These are phyloP conservation scores for Sylvilagus bachmani DNA, from an alignment of 2,113 vertebrate species.

Conservation along the genomic window DNA sequence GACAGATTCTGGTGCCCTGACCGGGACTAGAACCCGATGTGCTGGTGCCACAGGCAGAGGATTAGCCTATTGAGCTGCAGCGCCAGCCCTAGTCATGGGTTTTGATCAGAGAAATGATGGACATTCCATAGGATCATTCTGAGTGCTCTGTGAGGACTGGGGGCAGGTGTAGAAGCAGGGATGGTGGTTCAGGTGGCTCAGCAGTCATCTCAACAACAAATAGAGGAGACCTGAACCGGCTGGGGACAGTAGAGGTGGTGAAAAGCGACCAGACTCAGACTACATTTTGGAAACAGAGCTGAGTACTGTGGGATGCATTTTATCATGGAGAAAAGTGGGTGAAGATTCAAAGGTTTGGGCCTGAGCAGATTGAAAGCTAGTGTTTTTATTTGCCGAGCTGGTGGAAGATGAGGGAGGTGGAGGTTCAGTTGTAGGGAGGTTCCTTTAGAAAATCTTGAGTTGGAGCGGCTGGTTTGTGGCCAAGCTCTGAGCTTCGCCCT, in stretches of 20 bases:
- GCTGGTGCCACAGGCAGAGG: no score
- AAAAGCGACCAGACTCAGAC: neutral
- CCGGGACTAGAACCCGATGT: no score
- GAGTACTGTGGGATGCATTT: neutral
- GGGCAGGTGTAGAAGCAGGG: neutral
- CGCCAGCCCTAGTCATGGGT: neutral
- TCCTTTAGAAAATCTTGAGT: neutral
- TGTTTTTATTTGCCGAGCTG: slow-evolving; percentile 15
- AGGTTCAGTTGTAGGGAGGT: neutral
- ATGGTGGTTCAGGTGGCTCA: neutral
- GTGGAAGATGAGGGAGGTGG: neutral
- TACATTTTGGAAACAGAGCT: neutral
- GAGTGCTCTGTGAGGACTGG: neutral
- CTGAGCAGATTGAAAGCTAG: neutral
- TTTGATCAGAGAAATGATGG: neutral
- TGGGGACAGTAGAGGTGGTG: neutral
- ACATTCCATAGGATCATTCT: neutral
- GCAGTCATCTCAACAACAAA: neutral
- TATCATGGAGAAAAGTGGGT: neutral
- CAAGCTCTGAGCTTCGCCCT: neutral
- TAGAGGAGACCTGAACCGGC: neutral
- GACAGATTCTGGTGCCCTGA: no score
- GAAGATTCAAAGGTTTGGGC: neutral
- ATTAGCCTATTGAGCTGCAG: no score
- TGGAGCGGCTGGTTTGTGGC: neutral